phyloP scores from a whole-genome alignment of 2,888 invertebrate species.

The Melieria picta region DNA sequence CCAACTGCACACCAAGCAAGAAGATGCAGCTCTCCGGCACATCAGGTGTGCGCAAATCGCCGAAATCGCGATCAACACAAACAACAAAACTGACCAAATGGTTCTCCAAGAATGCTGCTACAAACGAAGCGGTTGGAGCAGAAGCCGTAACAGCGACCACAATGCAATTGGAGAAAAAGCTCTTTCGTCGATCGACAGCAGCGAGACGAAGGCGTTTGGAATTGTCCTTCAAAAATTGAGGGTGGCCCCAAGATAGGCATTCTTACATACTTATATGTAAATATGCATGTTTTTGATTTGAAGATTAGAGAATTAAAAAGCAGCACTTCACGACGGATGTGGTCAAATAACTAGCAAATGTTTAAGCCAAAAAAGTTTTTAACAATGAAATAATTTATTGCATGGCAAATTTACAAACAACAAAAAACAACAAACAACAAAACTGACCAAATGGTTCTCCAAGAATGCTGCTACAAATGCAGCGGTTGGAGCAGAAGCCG shows the following conservation, averaged over 20 bases:
- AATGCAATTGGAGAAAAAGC: not conserved
- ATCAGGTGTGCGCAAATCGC: conserved; percentile 53
- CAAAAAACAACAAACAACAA: too few species aligned
- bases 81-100: conserved; percentile 61
- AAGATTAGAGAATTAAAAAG: too few species aligned
- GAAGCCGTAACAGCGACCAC: not conserved
- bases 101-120: conserved; percentile 49
- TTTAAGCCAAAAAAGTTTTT: too few species aligned
- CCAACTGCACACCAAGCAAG: conserved; percentile 42
- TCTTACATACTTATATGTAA: too few species aligned
- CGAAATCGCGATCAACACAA: conserved; percentile 54
- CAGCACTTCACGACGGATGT: too few species aligned
- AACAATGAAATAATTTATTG: too few species aligned
- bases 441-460: conserved; percentile 58
- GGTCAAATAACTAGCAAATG: too few species aligned
- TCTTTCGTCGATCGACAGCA: too few species aligned
- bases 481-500: not conserved
- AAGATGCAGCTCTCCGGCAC: conserved; percentile 25
- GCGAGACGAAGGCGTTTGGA: conserved; percentile 16
- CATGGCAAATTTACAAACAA: not conserved
- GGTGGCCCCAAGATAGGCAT: too few species aligned
- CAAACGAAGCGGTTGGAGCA: not conserved
- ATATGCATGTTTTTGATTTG: too few species aligned
- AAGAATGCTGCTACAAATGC: conserved; percentile 39
- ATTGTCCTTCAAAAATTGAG: conserved; percentile 21